Conservation (phyloP, 2,113 vertebrate genomes). For the Acanthochromis polyacanthus region DNA sequence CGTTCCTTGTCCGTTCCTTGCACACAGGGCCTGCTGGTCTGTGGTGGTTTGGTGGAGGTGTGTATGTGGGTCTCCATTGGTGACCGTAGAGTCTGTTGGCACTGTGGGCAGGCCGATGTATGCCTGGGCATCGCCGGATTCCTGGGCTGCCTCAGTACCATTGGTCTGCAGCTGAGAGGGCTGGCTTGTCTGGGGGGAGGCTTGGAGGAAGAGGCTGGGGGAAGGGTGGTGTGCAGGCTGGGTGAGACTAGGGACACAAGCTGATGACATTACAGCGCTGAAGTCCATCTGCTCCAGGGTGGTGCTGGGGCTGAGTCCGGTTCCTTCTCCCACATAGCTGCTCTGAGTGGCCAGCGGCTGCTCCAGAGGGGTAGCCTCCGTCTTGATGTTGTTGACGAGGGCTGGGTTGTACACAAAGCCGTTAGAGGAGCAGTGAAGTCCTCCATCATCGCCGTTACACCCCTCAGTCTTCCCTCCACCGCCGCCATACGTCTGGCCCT, state of each 20-base stretch:
- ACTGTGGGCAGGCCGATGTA: constrained; percentile 82
- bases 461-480: constrained; percentile 83
- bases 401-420: constrained; percentile 89
- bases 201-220: constrained; percentile 95
- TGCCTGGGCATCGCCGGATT: constrained; percentile 71
- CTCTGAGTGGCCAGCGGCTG: constrained; percentile 92
- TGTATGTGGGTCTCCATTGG: constrained; percentile 78
- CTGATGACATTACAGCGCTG: constrained; percentile 91
- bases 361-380: constrained; percentile 92
- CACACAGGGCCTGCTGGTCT: constrained; percentile 86
- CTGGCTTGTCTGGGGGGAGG: constrained; percentile 87
- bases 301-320: constrained; percentile 96
- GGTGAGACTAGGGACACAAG: constrained; percentile 89
- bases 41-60: constrained; percentile 78
- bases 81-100: constrained; percentile 88
- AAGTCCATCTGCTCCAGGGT: constrained; percentile 99
- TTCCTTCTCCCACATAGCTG: constrained; percentile 83
- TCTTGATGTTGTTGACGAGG: constrained; percentile 96
- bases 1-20: constrained; percentile 85
- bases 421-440: constrained; percentile 81
- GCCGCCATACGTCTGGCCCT: constrained; percentile 98
- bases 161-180: constrained; percentile 73
- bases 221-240: constrained; percentile 92
- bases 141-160: constrained; percentile 67
- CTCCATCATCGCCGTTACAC: constrained; percentile 73